Percentiles rank a stretch among this genome's conserved stretches.
Conservation (phyloP, 1,140 invertebrate species). For the Fopius arisanus region DNA sequence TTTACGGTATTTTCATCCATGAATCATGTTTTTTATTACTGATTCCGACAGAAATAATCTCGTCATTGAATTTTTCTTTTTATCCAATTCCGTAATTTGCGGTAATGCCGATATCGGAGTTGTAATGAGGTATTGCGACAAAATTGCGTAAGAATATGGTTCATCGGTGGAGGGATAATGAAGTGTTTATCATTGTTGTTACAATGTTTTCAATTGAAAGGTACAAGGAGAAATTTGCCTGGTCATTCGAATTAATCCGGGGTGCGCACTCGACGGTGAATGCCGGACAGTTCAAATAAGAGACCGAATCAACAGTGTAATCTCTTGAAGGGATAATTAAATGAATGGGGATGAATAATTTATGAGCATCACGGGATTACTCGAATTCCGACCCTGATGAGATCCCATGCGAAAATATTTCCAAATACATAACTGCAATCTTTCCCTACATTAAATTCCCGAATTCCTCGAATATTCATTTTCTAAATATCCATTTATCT, state of each 20-base stretch:
- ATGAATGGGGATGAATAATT: neutral
- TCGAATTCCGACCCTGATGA: neutral
- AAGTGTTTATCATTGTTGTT: too few relatives aligned
- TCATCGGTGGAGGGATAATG: too few relatives aligned
- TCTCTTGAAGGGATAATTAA: neutral
- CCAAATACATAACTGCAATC: too few relatives aligned
- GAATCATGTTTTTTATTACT: neutral
- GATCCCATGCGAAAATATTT: too few relatives aligned
- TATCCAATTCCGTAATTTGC: neutral
- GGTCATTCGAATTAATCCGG: neutral
- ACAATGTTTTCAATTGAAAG: neutral
- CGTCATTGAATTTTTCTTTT: too few relatives aligned
- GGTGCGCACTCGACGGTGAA: neutral
- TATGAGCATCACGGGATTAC: neutral
- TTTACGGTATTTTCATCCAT: neutral
- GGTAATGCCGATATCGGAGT: too few relatives aligned
- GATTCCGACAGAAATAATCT: neutral
- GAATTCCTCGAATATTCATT: too few relatives aligned
- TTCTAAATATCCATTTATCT: too few relatives aligned
- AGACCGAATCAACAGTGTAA: neutral
- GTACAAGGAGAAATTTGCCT: neutral
- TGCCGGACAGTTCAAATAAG: constrained; percentile 1
- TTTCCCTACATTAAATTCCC: too few relatives aligned
- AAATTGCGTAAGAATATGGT: too few relatives aligned
- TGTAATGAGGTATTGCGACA: too few relatives aligned